phyloP scores from a whole-genome alignment of 1,140 invertebrate species.

The Aplysia californica region DNA sequence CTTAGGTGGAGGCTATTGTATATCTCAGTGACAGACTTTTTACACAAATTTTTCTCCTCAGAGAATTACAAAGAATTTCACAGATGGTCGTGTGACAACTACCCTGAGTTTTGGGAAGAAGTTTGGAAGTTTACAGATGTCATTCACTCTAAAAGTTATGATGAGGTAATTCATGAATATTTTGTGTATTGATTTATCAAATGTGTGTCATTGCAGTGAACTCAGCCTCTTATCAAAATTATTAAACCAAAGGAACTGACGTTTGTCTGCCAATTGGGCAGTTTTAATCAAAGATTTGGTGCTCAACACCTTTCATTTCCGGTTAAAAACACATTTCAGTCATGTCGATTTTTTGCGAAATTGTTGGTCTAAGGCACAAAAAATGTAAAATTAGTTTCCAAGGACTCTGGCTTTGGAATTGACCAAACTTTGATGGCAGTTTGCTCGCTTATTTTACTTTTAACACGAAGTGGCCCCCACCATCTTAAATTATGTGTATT shows the following conservation, averaged over 20 bases:
- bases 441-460: no score
- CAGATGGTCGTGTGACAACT: slow-evolving; percentile 69
- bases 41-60: slow-evolving; percentile 42
- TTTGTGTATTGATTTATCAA: neutral
- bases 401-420: no score
- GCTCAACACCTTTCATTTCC: neutral
- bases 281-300: neutral
- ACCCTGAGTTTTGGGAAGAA: slow-evolving; percentile 69
- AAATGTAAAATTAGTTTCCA: no score
- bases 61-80: slow-evolving; percentile 68
- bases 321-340: neutral
- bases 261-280: neutral
- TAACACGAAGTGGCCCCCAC: no score
- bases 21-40: neutral
- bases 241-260: no score
- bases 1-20: neutral
- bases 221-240: no score
- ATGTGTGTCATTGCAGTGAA: no score
- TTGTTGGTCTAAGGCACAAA: no score
- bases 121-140: slow-evolving; percentile 66
- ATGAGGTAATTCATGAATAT: slow-evolving; percentile 50
- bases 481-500: no score
- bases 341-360: neutral
- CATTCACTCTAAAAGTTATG: slow-evolving; percentile 60
- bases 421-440: no score